A percentile compares a stretch with the other conserved stretches of the same genome.
These are phyloP conservation scores for Sparidentex hasta DNA, from an alignment of 2,797 vertebrate genomes.

Conservation along the genomic window DNA sequence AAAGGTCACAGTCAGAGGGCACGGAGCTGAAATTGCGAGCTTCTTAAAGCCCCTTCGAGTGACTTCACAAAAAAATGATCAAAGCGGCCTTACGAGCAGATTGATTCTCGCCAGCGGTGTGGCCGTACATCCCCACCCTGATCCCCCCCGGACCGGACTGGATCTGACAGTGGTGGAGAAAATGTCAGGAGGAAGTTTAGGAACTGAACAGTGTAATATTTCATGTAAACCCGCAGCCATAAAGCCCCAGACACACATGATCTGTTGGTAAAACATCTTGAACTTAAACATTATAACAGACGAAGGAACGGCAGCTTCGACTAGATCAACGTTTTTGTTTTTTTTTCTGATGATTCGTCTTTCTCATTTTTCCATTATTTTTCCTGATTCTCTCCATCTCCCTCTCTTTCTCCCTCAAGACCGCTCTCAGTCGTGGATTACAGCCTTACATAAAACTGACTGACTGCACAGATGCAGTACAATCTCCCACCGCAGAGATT, in stretches of 20 bases:
- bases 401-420: conserved; percentile 6
- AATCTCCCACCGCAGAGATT: conserved; percentile 28
- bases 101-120: conserved; percentile 45
- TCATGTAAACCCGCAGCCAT: background rate
- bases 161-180: conserved; percentile 36
- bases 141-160: conserved; percentile 29
- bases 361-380: background rate
- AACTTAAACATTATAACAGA: too few relatives aligned
- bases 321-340: background rate
- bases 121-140: conserved; percentile 34
- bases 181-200: conserved; percentile 20
- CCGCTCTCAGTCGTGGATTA: conserved; percentile 41
- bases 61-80: conserved; percentile 48
- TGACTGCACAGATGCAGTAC: conserved; percentile 29
- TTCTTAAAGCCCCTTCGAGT: conserved; percentile 31
- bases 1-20: conserved; percentile 37
- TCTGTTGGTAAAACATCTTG: background rate
- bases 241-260: background rate
- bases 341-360: background rate
- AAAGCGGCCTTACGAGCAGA: conserved; percentile 47
- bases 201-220: conserved; percentile 17
- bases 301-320: background rate
- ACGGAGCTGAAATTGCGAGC: conserved; percentile 18
- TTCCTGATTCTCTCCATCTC: conserved; percentile 3
- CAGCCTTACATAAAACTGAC: conserved; percentile 47